Evolutionary conservation across 2,888 invertebrate genomes (phyloP).

Genomic region (Digitonthophagus gazella): DNA sequence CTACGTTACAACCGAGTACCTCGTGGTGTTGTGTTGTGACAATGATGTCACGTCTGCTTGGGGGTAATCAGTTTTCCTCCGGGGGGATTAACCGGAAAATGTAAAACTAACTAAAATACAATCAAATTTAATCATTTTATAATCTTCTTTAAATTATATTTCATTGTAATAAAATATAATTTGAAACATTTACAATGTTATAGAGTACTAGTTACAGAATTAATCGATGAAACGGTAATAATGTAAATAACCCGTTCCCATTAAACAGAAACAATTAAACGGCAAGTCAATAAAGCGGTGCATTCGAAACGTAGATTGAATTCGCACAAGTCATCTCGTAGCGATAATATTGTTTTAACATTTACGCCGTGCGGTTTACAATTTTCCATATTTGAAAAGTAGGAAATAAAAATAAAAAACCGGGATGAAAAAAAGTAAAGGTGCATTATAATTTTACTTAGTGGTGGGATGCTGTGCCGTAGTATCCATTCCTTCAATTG

Average conservation of each 20-base stretch:
- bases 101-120: neutral
- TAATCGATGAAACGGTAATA: no score
- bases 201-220: no score
- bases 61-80: neutral
- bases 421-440: neutral
- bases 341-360: neutral
- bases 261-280: no score
- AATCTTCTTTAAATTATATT: no score
- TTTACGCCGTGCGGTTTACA: neutral
- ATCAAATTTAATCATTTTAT: no score
- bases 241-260: no score
- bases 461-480: neutral
- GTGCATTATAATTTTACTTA: neutral
- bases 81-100: neutral
- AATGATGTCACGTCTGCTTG: conserved; percentile 2
- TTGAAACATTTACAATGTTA: no score
- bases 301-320: no score
- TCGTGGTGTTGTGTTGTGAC: conserved; percentile 24
- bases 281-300: no score
- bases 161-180: no score
- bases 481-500: neutral
- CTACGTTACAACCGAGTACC: conserved; percentile 24
- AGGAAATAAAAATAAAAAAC: no score
- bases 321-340: no score
- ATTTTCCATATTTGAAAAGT: neutral